Evolutionary conservation across 2,113 vertebrate species (phyloP).

Genomic region (Shinisaurus crocodilurus): DNA sequence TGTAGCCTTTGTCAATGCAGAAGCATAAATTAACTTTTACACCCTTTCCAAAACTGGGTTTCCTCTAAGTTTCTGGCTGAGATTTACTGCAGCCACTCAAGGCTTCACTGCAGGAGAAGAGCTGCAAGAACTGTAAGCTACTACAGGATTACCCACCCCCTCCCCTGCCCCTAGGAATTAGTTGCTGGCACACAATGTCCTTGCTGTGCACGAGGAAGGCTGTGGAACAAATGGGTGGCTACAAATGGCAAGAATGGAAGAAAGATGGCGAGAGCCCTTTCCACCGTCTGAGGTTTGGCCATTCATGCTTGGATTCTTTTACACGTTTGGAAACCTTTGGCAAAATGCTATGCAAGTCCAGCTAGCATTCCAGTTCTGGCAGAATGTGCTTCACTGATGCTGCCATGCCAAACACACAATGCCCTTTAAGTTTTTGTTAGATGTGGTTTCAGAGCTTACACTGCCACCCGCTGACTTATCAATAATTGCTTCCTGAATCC

Average conservation of each 20-base stretch:
- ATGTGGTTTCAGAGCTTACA: conserved; percentile 20
- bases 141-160: background rate
- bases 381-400: background rate
- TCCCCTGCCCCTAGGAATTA: background rate
- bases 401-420: background rate
- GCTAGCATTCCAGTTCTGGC: background rate
- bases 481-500: background rate
- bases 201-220: background rate
- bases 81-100: background rate
- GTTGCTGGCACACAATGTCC: background rate
- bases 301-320: background rate
- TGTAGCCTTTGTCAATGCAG: no score
- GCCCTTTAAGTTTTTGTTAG: fast-evolving
- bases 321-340: background rate
- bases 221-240: background rate
- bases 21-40: no score
- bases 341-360: background rate
- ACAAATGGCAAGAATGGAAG: background rate
- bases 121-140: background rate
- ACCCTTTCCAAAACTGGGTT: no score
- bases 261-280: background rate
- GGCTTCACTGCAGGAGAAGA: background rate
- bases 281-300: background rate
- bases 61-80: background rate
- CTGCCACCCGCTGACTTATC: conserved; percentile 15